Conservation (phyloP, 35 echinoderm and acorn worm genomes). For the Heliocidaris erythrogramma region DNA sequence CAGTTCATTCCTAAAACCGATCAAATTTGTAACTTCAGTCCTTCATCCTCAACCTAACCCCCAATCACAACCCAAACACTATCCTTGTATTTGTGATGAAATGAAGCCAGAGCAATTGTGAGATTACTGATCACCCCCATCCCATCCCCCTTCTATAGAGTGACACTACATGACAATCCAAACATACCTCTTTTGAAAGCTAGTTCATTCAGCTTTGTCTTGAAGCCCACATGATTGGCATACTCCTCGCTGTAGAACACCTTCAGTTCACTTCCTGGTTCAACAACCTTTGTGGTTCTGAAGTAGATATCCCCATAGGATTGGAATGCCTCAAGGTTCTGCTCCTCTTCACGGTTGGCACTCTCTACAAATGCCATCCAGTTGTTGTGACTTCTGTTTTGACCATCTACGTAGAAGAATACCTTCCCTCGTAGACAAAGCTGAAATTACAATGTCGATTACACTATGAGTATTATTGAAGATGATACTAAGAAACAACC, state of each 20-base stretch:
- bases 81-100: no score
- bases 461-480: no score
- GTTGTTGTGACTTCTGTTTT: neutral
- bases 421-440: slow-evolving; percentile 8
- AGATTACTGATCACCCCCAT: no score
- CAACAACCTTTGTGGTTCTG: neutral
- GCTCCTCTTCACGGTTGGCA: neutral
- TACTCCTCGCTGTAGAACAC: slow-evolving; percentile 25
- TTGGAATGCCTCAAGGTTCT: slow-evolving; percentile 20
- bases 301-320: slow-evolving; percentile 27
- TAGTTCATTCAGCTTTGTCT: neutral
- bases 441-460: neutral
- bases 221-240: neutral
- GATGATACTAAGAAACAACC: no score
- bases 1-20: no score
- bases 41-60: no score
- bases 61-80: no score
- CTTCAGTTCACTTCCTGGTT: neutral
- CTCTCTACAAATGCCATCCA: slow-evolving; percentile 29
- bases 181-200: neutral
- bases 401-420: neutral
- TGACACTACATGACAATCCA: neutral
- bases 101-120: no score
- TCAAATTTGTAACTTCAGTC: no score
- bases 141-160: no score